Evolutionary conservation across 2,113 vertebrate genomes (phyloP), one percentile per base, ranked within the genome.

Genomic region (Drymodes brunneopygia): DNA sequence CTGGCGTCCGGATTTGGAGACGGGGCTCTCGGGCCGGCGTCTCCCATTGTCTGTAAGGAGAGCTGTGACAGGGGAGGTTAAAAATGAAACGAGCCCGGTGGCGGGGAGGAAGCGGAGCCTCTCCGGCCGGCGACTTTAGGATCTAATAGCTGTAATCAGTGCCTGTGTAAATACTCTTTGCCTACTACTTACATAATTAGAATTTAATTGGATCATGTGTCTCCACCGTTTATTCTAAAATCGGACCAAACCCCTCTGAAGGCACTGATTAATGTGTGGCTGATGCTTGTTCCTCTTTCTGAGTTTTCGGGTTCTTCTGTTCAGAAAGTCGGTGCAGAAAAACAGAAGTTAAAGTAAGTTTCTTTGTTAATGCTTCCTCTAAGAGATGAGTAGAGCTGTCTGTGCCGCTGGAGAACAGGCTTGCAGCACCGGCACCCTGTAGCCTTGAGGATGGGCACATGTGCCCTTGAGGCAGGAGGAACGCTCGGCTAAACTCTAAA

Each of bases 161-260:
- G 66, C 31, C 81, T 90, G 57, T 95, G 93, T 94, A 91, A 96
- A 92, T 92, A 97, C 64, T 81, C 83, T 73, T 73, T 83, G 67
- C 85, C 90, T 96, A 6, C 79, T 85, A 45, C 70, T 97, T 97
- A 97, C 85, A 95, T 96, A 95, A 97, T 89, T 96, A 89, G 83
- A 50, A n/a, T 94, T 86, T 97, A 95, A 92, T 92, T 97, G 94
- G 91, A 64, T 96, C 91, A 71, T 53, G 80, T 61, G 86, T 95
- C 91, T 47, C 73, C 36, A 42, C 70, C 86, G 91, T 95, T 83
- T 91, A 86, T 69, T 94, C 91, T 97, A 97, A 96, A 91, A 94
- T 77, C 48, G 40, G 91, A 91, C 90, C 57, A 66, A 86, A 72
- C 77, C 56, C 74, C 35, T n/a, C 75, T 95, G 95, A 48, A 83